These are phyloP conservation scores for Philereme transversata DNA, from an alignment of 2,888 invertebrate genomes.

Conservation along the genomic window DNA sequence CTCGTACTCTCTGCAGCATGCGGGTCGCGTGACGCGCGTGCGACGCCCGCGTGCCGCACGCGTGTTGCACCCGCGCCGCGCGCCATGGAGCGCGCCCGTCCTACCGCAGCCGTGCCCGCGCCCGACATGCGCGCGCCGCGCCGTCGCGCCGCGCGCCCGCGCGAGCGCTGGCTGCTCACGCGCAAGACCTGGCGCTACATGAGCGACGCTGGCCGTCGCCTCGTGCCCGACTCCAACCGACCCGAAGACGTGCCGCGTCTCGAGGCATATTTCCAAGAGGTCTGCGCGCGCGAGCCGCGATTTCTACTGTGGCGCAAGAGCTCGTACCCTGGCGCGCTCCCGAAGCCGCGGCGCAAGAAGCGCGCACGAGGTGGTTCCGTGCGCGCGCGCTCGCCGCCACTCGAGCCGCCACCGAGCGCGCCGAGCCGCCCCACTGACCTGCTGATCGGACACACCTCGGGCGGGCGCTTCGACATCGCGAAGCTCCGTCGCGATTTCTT, in stretches of 20 bases:
- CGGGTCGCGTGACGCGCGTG: slow-evolving; percentile 37
- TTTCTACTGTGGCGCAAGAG: slow-evolving; percentile 93
- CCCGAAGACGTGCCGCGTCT: slow-evolving; percentile 91
- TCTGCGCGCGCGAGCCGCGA: slow-evolving; percentile 90
- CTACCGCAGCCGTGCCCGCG: slow-evolving; percentile 48
- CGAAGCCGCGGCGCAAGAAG: slow-evolving; percentile 82
- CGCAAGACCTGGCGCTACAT: slow-evolving; percentile 96
- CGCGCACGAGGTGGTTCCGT: slow-evolving; percentile 87
- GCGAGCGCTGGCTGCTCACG: slow-evolving; percentile 94
- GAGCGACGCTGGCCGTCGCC: slow-evolving; percentile 94
- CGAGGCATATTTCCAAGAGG: slow-evolving; percentile 93
- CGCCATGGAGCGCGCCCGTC: slow-evolving; percentile 53
- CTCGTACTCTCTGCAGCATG: background rate
- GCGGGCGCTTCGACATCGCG: slow-evolving; percentile 87
- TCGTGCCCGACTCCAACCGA: slow-evolving; percentile 92
- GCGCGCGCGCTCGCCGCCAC: slow-evolving; percentile 86
- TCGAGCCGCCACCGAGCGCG: slow-evolving; percentile 70
- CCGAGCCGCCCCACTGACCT: slow-evolving; percentile 76
- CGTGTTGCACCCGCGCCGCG: slow-evolving; percentile 45
- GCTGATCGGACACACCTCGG: slow-evolving; percentile 78
- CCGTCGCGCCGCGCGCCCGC: slow-evolving; percentile 72
- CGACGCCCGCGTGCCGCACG: slow-evolving; percentile 36
- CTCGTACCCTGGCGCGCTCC: slow-evolving; percentile 90
- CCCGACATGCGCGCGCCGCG: slow-evolving; percentile 66
- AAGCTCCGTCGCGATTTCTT: slow-evolving; percentile 88